Evolutionary conservation across 2,888 invertebrate genomes (phyloP).

Genomic region (Cosmia pyralina): DNA sequence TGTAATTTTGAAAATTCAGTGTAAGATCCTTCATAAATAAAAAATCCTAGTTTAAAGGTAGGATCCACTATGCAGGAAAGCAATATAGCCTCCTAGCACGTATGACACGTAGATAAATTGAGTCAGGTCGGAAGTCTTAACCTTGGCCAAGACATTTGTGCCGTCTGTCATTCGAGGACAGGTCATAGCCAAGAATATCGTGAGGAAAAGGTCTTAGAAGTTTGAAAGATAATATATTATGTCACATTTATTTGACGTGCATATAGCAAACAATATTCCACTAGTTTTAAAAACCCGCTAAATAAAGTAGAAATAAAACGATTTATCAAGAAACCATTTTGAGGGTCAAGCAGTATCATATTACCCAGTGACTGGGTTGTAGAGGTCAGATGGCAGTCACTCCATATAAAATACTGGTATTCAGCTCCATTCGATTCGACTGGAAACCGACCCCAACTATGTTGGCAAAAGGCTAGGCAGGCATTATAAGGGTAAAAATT

Average conservation of each 20-base stretch:
- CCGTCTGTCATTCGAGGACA: neutral
- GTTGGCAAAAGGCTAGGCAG: no score
- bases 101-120: conserved; percentile 24
- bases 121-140: conserved; percentile 1
- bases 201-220: neutral
- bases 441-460: no score
- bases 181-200: neutral
- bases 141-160: conserved; percentile 19
- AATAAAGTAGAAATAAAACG: neutral
- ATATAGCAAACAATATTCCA: no score
- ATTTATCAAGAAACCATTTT: neutral
- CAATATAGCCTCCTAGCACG: conserved; percentile 14
- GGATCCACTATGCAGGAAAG: neutral
- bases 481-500: neutral
- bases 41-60: neutral
- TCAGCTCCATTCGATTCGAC: no score
- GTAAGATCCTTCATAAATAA: neutral
- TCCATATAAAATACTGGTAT: no score
- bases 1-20: neutral
- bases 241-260: neutral
- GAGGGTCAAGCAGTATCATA: no score
- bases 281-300: neutral
- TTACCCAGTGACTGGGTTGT: no score
- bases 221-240: conserved; percentile 14
- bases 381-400: no score